phyloP scores from a whole-genome alignment of 1,140 invertebrate genomes.

The Agraylea sexmaculata region DNA sequence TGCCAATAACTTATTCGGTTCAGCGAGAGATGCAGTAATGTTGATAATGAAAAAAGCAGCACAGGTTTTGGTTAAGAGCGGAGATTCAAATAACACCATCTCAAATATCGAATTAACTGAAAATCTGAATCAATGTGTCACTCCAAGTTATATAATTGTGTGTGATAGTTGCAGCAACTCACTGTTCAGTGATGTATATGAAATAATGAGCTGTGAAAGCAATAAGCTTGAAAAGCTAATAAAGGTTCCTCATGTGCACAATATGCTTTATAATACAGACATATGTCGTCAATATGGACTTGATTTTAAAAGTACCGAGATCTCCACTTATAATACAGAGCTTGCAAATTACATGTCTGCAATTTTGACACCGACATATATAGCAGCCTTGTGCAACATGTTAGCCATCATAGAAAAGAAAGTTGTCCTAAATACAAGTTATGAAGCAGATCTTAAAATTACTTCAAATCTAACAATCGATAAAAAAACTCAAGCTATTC shows the following conservation, averaged over 20 bases:
- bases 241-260: slow-evolving; percentile 39
- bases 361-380: slow-evolving; percentile 51
- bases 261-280: slow-evolving; percentile 42
- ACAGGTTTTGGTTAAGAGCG: slow-evolving; percentile 61
- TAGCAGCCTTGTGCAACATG: slow-evolving; percentile 66
- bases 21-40: slow-evolving; percentile 72
- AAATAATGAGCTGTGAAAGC: slow-evolving; percentile 51
- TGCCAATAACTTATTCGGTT: slow-evolving; percentile 65
- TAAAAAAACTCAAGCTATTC: slow-evolving; percentile 17
- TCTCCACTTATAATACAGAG: slow-evolving; percentile 33
- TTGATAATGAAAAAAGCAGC: slow-evolving; percentile 83
- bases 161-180: slow-evolving; percentile 59
- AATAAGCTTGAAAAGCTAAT: slow-evolving; percentile 43
- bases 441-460: slow-evolving; percentile 37
- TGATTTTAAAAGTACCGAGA: slow-evolving; percentile 43
- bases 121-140: slow-evolving; percentile 42
- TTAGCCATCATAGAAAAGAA: slow-evolving; percentile 53
- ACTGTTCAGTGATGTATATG: slow-evolving; percentile 49
- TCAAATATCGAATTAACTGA: slow-evolving; percentile 32
- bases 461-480: slow-evolving; percentile 39
- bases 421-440: slow-evolving; percentile 51
- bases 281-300: slow-evolving; percentile 47
- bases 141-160: slow-evolving; percentile 55
- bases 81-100: slow-evolving; percentile 42
- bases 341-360: slow-evolving; percentile 42